phyloP scores from a whole-genome alignment of 2,797 vertebrate species.

The Anabas testudineus region DNA sequence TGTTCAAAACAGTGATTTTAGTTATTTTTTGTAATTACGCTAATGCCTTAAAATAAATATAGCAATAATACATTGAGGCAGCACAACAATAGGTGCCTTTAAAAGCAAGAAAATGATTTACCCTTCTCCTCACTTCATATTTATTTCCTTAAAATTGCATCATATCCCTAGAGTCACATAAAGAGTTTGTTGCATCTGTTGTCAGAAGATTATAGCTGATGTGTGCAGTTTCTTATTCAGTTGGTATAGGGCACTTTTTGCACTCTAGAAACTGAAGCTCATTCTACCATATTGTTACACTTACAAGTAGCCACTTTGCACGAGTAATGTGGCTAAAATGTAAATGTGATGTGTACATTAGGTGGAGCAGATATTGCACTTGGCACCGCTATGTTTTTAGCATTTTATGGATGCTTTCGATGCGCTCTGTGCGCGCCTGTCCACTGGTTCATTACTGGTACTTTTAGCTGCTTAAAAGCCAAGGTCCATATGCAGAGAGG shows the following conservation, averaged over 20 bases:
- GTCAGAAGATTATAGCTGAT: not conserved
- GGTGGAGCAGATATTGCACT: slow-evolving; percentile 37
- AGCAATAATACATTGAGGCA: slow-evolving; percentile 3
- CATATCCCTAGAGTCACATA: not conserved
- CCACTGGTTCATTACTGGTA: slow-evolving; percentile 57
- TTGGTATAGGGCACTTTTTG: not conserved
- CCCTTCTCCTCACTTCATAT: not conserved
- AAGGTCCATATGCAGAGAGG: slow-evolving; percentile 74
- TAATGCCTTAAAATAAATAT: slow-evolving; percentile 26
- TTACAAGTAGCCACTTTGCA: slow-evolving; percentile 9
- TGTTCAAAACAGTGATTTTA: slow-evolving; percentile 12
- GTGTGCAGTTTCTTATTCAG: slow-evolving; percentile 21
- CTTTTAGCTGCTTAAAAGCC: slow-evolving; percentile 70
- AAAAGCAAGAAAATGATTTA: not conserved
- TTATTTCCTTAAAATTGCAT: slow-evolving; percentile 16
- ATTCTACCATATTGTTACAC: not conserved
- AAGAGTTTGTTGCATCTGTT: slow-evolving; percentile 19
- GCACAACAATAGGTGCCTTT: not conserved
- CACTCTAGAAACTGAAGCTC: not conserved
- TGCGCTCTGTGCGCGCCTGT: not conserved
- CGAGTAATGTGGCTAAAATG: slow-evolving; percentile 21
- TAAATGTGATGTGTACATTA: slow-evolving; percentile 38
- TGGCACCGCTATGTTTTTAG: slow-evolving; percentile 27
- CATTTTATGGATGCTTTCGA: slow-evolving; percentile 46
- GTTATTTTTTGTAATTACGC: slow-evolving; percentile 31